Percentiles rank a stretch among this genome's conserved stretches.
phyloP scores from a whole-genome alignment of 2,113 vertebrate species.

The Callaeas wilsoni region DNA sequence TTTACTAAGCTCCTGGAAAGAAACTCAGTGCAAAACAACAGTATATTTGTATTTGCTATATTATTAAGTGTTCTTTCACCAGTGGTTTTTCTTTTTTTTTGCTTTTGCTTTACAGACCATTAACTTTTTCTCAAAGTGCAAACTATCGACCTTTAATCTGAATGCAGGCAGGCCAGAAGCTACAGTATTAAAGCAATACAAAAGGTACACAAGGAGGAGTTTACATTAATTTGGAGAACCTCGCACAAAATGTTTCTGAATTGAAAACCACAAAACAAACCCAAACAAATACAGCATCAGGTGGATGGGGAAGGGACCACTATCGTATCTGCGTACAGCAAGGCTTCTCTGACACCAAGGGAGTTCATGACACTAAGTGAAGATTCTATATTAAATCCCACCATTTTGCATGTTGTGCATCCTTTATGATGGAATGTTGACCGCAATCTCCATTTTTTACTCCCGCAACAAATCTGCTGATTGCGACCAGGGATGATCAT shows the following conservation, averaged over 20 bases:
- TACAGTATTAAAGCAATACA: slow-evolving; percentile 50
- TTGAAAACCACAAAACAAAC: slow-evolving; percentile 50
- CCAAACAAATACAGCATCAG: slow-evolving; percentile 48
- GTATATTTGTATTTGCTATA: background rate
- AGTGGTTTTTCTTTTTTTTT: background rate
- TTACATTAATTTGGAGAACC: slow-evolving; percentile 10
- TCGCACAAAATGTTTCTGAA: slow-evolving; percentile 21
- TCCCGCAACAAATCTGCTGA: slow-evolving; percentile 22
- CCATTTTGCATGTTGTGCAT: slow-evolving; percentile 11
- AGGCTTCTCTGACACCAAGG: slow-evolving; percentile 22
- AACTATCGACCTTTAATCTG: slow-evolving; percentile 23
- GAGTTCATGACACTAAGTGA: slow-evolving; percentile 6
- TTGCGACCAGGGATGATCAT: background rate
- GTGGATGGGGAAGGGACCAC: background rate
- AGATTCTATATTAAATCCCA: background rate
- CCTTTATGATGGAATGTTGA: slow-evolving; percentile 55
- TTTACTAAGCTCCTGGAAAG: slow-evolving; percentile 18
- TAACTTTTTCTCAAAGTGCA: slow-evolving; percentile 33
- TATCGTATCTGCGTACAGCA: background rate
- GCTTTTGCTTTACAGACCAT: background rate
- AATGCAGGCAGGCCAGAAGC: slow-evolving; percentile 21
- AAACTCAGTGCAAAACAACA: slow-evolving; percentile 13
- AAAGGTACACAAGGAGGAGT: slow-evolving; percentile 27
- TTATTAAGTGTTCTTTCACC: background rate
- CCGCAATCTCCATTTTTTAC: background rate